Evolutionary conservation across 2,797 vertebrate species (phyloP), one percentile per base, ranked within the genome.

Genomic region (Coccyzus lansbergi): DNA sequence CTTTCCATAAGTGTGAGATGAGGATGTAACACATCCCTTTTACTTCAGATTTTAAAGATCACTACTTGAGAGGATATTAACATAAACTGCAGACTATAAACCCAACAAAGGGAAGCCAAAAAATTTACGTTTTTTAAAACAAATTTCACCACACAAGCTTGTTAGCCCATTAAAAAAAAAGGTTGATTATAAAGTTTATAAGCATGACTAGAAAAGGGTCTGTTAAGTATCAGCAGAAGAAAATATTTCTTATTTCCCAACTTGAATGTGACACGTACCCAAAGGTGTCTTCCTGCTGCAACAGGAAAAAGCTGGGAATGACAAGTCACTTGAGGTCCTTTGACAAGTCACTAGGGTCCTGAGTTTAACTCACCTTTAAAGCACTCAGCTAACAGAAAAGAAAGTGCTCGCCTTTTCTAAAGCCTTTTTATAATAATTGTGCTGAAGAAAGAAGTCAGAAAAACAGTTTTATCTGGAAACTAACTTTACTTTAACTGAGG

Each of bases 391-490:
- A 25, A 65, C 7, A 20, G 25, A 72, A 96, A 83, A 33, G 16
- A 0, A 5, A 77, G 21, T 12, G 20, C 31, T 91, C 28, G 13
- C 19, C 33, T 89, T 91, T 88, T 75, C 65, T 72, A 55, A 71
- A 72, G 46, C 15, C 21, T 48, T 92, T 87, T 78, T 42, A 77
- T 48, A 75, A 44, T 18, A 71, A 19, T 20, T 81, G 75, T 48
- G 20, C 17, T 53, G 60, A 86, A 89, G 63, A 83, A 42, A 94
- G 46, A 62, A 71, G 31, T 13, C 2, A 15, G 55, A 67, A 88
- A 92, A 76, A 24, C 16, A 58, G 29, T 51, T 51, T 55, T 86
- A 80, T n/a, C 38, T 87, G 36, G 82, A 89, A 93, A 91, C 25
- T 60, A 55, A 48, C 29, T 78, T 81, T 56, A 2, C 15, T 76